phyloP scores from a whole-genome alignment of 2,797 vertebrate genomes.

The Adelosebastes latens region DNA sequence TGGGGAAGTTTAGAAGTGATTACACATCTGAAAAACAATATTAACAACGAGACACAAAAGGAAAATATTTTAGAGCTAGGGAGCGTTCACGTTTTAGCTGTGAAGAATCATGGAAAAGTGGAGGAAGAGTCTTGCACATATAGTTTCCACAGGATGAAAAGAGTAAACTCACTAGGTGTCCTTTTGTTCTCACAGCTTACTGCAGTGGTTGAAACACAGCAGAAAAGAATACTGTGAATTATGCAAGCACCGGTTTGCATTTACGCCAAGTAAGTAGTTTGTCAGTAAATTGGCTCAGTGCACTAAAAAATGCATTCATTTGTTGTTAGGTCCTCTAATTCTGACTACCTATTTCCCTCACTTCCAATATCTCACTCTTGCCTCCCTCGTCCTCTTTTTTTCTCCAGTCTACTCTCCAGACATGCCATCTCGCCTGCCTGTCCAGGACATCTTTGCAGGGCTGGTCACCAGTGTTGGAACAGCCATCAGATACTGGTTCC shows the following conservation, averaged over 20 bases:
- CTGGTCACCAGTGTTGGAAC: constrained; percentile 97
- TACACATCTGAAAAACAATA: neutral
- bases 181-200: constrained; percentile 86
- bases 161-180: neutral
- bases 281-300: neutral
- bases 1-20: neutral
- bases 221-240: constrained; percentile 99
- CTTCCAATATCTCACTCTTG: neutral
- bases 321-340: neutral
- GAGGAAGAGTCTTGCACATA: neutral
- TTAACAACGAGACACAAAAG: neutral
- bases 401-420: constrained; percentile 95
- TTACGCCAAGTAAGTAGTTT: constrained; percentile 95
- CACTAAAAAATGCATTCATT: neutral
- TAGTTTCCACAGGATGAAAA: neutral
- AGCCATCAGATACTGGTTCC: constrained; percentile 98
- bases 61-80: neutral
- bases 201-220: constrained; percentile 99
- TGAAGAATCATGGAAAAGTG: neutral
- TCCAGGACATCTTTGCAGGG: constrained; percentile 97
- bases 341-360: constrained; percentile 61
- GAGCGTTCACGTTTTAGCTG: neutral
- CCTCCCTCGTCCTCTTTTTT: neutral
- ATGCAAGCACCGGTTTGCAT: constrained; percentile 99
- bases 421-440: constrained; percentile 96